Evolutionary conservation across 2,113 vertebrate genomes (phyloP), one percentile per base, ranked within the genome.

Genomic region (Phrynosoma blainvillii): DNA sequence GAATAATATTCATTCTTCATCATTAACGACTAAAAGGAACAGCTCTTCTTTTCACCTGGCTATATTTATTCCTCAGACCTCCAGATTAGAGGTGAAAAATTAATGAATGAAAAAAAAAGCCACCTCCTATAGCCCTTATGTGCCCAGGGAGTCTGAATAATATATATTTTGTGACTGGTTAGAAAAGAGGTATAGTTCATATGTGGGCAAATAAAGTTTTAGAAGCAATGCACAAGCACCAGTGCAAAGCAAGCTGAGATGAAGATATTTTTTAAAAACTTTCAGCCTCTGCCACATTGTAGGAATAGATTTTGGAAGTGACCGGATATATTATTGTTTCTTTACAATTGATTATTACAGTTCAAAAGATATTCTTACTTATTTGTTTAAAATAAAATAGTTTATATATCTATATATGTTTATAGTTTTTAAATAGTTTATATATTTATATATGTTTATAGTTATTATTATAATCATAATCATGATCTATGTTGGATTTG

Each of bases 81-180:
- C 25, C 82, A 56, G 82, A 27, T 47, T 79, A 79, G 27, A 71
- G 36, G 66, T 84, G 52, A 79, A 84, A 89, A 59, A 79, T 71
- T 84, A 21, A 79, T 30, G 66, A 68, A 4, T 47, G 7, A 5
- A 7, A 59, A 59, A 78, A 70, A 56, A n/a, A n/a, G n/a, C n/a
- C 16, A 30, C 12, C 16, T 5, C 7, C 59, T 54, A 13, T 77
- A 68, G 80, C 40, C 52, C 73, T 62, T 54, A 62, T 62, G 25
- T 36, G 73, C 7, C 3, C 52, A 59, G 32, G 47, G 73, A 80
- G 8, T 5, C 21, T 25, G 32, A 73, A 73, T 59, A 42, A 73
- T 87, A 59, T 87, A n/a, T 80, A 12, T 71, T 80, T 81, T 87
- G 25, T 27, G 65, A 68, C 36, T 42, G 54, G 3, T 75, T 5